These are phyloP conservation scores for Cyaniris semiargus DNA, from an alignment of 2,888 invertebrate species.

Conservation along the genomic window DNA sequence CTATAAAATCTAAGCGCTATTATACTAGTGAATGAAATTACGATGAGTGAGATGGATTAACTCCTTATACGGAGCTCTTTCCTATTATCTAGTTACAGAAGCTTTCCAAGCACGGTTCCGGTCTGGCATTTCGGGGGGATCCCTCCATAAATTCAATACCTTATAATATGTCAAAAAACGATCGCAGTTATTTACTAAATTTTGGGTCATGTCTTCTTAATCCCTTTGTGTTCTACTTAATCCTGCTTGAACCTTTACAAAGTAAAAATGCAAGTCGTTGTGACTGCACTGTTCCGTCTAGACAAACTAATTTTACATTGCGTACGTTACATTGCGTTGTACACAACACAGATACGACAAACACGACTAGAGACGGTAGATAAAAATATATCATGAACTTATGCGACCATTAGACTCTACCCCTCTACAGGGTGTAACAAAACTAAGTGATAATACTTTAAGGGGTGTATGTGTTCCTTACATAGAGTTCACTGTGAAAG, in stretches of 20 bases:
- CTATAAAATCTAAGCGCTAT: constrained; percentile 40
- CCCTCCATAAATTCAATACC: too few species aligned
- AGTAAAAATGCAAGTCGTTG: not conserved
- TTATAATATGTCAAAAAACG: too few species aligned
- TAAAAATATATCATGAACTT: not conserved
- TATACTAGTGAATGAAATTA: constrained; percentile 31
- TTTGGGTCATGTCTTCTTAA: too few species aligned
- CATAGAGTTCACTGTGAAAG: too few species aligned
- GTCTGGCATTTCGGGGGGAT: too few species aligned
- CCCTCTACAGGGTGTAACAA: not conserved
- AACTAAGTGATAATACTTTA: too few species aligned
- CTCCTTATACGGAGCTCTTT: not conserved
- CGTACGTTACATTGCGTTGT: not conserved
- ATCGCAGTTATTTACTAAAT: too few species aligned
- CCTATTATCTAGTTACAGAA: not conserved
- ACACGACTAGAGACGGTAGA: not conserved
- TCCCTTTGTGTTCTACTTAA: too few species aligned
- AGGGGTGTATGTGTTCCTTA: too few species aligned
- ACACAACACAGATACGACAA: not conserved
- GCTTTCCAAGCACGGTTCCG: too few species aligned
- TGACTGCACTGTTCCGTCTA: not conserved
- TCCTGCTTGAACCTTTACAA: too few species aligned
- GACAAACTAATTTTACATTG: constrained; percentile 2
- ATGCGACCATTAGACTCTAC: not conserved
- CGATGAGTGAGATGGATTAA: not conserved